Conservation (phyloP, 1,140 invertebrate species). For the Drosophila sulfurigaster region DNA sequence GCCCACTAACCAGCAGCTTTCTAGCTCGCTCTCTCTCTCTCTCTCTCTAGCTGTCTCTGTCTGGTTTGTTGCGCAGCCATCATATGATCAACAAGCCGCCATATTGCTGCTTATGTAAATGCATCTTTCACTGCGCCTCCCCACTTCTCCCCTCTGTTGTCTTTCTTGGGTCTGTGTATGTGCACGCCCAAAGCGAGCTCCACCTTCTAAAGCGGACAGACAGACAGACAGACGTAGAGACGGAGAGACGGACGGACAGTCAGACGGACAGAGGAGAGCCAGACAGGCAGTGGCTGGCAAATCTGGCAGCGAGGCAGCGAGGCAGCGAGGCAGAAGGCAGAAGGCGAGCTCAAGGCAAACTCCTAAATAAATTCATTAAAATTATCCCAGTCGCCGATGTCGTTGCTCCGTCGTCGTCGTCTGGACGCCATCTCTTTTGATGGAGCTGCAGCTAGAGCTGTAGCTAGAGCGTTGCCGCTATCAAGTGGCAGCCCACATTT, state of each 20-base stretch:
- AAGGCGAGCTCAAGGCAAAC: constrained; percentile 53
- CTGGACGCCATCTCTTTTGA: constrained; percentile 15
- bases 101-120: constrained; percentile 60
- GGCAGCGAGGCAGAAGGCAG: not conserved
- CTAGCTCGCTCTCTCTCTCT: not conserved
- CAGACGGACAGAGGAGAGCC: not conserved
- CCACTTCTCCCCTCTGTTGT: too few relatives aligned
- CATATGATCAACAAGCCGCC: constrained; percentile 50
- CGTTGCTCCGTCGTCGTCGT: constrained; percentile 37
- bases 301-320: constrained; percentile 13
- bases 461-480: constrained; percentile 62
- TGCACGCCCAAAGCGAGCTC: constrained; percentile 39
- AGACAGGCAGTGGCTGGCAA: not conserved
- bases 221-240: not conserved
- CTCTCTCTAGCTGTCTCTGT: constrained; percentile 6
- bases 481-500: constrained; percentile 81
- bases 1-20: constrained; percentile 19
- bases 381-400: constrained; percentile 68
- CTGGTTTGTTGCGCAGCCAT: constrained; percentile 8
- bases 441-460: too few relatives aligned
- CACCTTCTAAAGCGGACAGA: constrained; percentile 11
- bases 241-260: not conserved
- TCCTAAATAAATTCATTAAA: constrained; percentile 84
- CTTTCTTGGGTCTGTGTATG: not conserved
- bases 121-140: constrained; percentile 23